Conservation (phyloP, 2,797 vertebrate species). For the Siniperca scherzeri region DNA sequence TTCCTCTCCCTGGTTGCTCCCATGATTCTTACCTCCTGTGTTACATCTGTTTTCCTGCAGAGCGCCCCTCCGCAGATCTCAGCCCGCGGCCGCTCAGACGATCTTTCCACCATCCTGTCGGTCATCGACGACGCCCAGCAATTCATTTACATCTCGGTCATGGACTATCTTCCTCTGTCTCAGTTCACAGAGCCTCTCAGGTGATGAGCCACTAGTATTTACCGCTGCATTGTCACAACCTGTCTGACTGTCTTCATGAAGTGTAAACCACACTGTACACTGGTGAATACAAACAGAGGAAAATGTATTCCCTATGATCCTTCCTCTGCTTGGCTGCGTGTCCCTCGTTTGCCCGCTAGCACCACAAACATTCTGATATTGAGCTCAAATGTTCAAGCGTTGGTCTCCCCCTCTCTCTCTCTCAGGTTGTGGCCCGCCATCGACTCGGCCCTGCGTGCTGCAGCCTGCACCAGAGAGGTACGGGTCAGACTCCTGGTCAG, state of each 20-base stretch:
- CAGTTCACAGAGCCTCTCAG: slow-evolving; percentile 79
- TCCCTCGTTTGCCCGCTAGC: not conserved
- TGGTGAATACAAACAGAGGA: not conserved
- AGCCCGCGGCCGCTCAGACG: slow-evolving; percentile 81
- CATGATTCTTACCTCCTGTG: slow-evolving; percentile 5
- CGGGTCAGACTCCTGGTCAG: slow-evolving; percentile 84
- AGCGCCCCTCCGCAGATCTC: slow-evolving; percentile 85
- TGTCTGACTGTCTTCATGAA: not conserved
- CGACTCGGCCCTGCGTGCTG: slow-evolving; percentile 80
- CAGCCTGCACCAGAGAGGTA: slow-evolving; percentile 80
- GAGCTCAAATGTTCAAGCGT: not conserved
- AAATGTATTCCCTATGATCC: not conserved
- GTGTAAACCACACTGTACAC: not conserved
- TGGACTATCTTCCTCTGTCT: slow-evolving; percentile 87
- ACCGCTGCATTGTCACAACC: too few species aligned
- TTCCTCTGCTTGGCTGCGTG: not conserved
- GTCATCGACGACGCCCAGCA: slow-evolving; percentile 83
- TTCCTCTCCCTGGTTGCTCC: not conserved
- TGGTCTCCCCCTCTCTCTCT: not conserved
- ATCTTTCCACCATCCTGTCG: slow-evolving; percentile 85
- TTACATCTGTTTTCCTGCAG: slow-evolving; percentile 60
- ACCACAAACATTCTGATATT: not conserved
- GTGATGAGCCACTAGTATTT: slow-evolving; percentile 60
- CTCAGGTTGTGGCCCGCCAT: slow-evolving; percentile 86
- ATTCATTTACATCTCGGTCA: slow-evolving; percentile 86